Evolutionary conservation across 2,797 vertebrate species (phyloP), one percentile per base, ranked within the genome.

Genomic region (Characodon lateralis): DNA sequence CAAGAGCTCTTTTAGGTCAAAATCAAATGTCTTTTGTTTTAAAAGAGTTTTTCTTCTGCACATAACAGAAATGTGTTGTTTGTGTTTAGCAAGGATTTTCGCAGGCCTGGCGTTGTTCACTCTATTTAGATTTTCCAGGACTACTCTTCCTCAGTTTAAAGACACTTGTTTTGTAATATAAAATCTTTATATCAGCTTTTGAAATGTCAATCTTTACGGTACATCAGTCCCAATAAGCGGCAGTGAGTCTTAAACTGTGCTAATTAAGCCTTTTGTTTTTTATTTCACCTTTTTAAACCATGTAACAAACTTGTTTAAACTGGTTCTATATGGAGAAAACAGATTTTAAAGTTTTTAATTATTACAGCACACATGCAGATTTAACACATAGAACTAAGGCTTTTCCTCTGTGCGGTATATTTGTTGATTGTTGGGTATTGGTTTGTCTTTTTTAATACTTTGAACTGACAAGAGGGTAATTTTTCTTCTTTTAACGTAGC

Each of bases 241-340:
- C 78, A 78, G 76, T 77, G 79, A 84, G 83, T 69, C 85, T 80
- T 91, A 93, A 88, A 83, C 93, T 80, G 88, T 89, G 71, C 79
- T 72, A 74, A 90, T 85, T 81, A 35, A 87, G 85, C 90, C 89
- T 92, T 92, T 81, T 78, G 72, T 87, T 87, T 90, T 78, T 83
- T 88, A 81, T 71, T 72, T 82, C 65, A 84, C 77, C 76, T 82
- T 79, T 95, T 92, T 95, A 91, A 94, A 92, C 78, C 43, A 24
- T 81, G 66, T 72, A 81, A 83, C 76, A 92, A 93, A 90, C 83
- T 91, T 88, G 94, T 94, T 93, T 92, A 94, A 89, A 91, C 92
- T 78, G 91, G 86, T 28, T 68, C 89, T 85, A 82, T 87, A 85
- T 81, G 88, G 83, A 88, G 83, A 89, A 86, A 87, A 56, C 82